phyloP scores from a whole-genome alignment of 1,140 invertebrate genomes.

The Andricus grossulariae region DNA sequence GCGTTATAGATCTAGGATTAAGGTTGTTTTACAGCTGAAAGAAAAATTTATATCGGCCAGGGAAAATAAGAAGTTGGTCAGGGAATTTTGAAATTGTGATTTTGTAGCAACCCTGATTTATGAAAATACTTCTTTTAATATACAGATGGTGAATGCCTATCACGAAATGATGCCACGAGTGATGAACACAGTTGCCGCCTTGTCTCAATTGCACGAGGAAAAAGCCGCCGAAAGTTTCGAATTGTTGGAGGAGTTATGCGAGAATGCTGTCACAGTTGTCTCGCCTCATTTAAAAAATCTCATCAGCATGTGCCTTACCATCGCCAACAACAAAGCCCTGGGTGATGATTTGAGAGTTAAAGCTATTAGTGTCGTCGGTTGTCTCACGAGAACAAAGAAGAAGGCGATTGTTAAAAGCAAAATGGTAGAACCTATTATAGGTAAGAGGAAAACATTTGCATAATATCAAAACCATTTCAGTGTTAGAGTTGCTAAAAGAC shows the following conservation, averaged over 20 bases:
- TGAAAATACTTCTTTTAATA: conserved; percentile 13
- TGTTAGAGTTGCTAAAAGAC: too few species aligned
- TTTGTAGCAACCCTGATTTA: not conserved
- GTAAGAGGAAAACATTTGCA: conserved; percentile 44
- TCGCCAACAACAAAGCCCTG: conserved; percentile 77
- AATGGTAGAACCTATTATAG: conserved; percentile 83
- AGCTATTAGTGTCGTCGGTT: conserved; percentile 81
- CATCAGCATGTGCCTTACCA: conserved; percentile 81
- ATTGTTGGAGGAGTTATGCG: conserved; percentile 84
- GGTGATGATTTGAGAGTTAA: conserved; percentile 81
- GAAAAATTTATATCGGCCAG: too few species aligned
- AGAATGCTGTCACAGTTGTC: conserved; percentile 80
- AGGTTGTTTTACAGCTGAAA: too few species aligned
- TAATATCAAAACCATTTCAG: too few species aligned
- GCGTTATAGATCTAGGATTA: too few species aligned
- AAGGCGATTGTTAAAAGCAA: conserved; percentile 86
- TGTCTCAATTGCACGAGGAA: conserved; percentile 77
- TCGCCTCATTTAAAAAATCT: conserved; percentile 81
- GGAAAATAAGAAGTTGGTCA: too few species aligned
- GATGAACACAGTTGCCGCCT: conserved; percentile 78
- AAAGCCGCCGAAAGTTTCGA: conserved; percentile 82
- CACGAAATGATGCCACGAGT: conserved; percentile 80
- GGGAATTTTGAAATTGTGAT: too few species aligned
- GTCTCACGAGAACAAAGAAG: conserved; percentile 82
- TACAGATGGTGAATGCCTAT: conserved; percentile 79